phyloP scores from a whole-genome alignment of 2,113 vertebrate genomes.

The Sclerurus mexicanus region DNA sequence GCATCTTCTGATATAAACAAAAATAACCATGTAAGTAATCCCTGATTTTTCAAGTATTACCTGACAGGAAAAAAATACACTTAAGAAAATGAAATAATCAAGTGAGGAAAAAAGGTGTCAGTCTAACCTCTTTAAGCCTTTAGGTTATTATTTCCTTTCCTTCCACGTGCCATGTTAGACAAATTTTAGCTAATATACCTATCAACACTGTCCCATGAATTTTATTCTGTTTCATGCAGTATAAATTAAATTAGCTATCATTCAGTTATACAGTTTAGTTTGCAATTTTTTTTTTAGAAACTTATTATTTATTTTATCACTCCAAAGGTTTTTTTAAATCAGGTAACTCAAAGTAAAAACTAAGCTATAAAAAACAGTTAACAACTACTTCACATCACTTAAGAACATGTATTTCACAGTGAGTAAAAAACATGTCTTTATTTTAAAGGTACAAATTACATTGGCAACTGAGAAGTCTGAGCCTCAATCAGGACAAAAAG shows the following conservation, averaged over 20 bases:
- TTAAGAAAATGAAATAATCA: background rate
- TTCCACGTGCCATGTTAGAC: background rate
- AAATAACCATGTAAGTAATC: background rate
- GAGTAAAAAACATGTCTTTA: background rate
- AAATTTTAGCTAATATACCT: background rate
- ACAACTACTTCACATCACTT: background rate
- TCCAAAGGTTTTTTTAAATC: background rate
- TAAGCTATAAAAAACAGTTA: background rate
- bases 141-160: background rate
- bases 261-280: background rate
- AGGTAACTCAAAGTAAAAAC: background rate
- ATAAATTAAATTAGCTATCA: background rate
- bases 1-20: constrained; percentile 80
- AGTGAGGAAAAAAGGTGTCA: background rate
- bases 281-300: background rate
- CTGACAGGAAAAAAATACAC: background rate
- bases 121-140: background rate
- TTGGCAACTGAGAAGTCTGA: background rate
- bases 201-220: background rate
- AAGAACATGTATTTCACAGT: background rate
- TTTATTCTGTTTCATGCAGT: background rate
- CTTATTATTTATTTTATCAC: background rate
- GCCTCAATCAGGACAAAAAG: background rate
- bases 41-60: background rate
- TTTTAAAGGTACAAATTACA: background rate